Conservation (phyloP, 1,140 invertebrate species). For the Brachionus paranguensis region DNA sequence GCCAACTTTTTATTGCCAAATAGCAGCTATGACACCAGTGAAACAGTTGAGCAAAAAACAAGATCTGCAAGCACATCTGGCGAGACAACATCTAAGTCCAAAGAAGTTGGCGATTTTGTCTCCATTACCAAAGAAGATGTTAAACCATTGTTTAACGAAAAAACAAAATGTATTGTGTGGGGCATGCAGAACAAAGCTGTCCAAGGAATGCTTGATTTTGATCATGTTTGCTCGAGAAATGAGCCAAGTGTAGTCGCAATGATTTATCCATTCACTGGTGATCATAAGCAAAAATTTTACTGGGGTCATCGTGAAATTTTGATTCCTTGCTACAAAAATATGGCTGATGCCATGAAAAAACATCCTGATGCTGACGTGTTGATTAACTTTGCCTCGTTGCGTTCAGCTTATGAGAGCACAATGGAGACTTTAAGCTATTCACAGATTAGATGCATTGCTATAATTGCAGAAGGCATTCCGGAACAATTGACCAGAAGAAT, state of each 20-base stretch:
- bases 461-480: conserved; percentile 97
- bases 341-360: conserved; percentile 90
- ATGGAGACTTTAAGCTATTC: conserved; percentile 84
- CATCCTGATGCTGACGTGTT: conserved; percentile 90
- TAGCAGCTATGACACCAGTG: conserved; percentile 61
- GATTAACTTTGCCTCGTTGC: conserved; percentile 95
- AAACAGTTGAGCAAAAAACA: neutral
- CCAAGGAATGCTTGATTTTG: conserved; percentile 95
- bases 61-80: neutral
- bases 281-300: conserved; percentile 98
- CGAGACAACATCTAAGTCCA: neutral
- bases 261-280: conserved; percentile 93
- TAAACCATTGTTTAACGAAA: conserved; percentile 65
- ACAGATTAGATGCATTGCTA: conserved; percentile 85
- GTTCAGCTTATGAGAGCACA: conserved; percentile 94
- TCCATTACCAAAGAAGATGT: conserved; percentile 1
- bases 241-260: conserved; percentile 80
- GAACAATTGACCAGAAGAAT: conserved; percentile 95
- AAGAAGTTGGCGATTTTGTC: neutral
- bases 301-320: conserved; percentile 98
- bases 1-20: conserved; percentile 83
- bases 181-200: conserved; percentile 96
- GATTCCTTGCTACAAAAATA: conserved; percentile 85
- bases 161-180: conserved; percentile 93
- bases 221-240: conserved; percentile 86